Percentiles rank a stretch among this genome's conserved stretches.
phyloP scores from a whole-genome alignment of 2,113 vertebrate genomes.

The Chelonoidis abingdonii region DNA sequence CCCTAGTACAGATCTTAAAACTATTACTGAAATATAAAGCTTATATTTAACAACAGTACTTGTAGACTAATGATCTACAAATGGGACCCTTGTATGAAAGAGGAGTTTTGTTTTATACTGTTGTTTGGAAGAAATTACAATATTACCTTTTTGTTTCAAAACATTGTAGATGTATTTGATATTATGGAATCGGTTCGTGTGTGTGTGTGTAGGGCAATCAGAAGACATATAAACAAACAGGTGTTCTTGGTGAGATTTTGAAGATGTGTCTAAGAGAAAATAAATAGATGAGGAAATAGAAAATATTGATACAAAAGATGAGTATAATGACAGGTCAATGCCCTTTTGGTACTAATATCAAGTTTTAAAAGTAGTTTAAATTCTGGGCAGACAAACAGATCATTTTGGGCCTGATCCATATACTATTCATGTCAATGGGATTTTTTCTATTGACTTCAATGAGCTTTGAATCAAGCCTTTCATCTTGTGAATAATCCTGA shows the following conservation, averaged over 20 bases:
- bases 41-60: not conserved
- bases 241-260: not conserved
- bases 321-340: not conserved
- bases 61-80: not conserved
- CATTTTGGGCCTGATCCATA: not conserved
- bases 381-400: not conserved
- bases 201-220: not conserved
- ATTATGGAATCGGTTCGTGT: not conserved
- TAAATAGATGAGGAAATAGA: not conserved
- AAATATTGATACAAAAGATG: not conserved
- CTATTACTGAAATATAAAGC: not conserved
- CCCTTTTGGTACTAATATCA: rapidly evolving
- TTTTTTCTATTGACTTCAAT: not conserved
- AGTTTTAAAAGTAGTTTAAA: not conserved
- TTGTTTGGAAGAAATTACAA: not conserved
- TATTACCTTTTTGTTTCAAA: not conserved
- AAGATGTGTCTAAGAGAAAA: not conserved
- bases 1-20: not conserved
- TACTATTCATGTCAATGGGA: not conserved
- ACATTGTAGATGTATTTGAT: not conserved
- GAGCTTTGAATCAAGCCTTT: not conserved
- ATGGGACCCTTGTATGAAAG: not conserved
- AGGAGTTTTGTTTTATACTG: not conserved
- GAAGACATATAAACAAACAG: not conserved
- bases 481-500: not conserved